Conservation (phyloP, 2,113 vertebrate species). For the Varanus komodoensis region DNA sequence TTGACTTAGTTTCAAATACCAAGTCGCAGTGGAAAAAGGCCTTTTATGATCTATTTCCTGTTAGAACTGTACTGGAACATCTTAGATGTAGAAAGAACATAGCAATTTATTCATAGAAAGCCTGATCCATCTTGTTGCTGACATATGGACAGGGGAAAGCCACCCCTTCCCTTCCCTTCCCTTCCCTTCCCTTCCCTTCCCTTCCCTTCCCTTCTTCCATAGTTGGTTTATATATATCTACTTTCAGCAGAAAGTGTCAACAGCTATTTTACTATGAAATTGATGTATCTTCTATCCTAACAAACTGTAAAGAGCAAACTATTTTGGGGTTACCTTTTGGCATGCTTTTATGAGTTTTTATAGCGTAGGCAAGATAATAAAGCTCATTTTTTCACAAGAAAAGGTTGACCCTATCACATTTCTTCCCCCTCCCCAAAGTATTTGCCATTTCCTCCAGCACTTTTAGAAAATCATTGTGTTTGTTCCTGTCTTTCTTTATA, state of each 20-base stretch:
- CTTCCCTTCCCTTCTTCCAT: too few species aligned
- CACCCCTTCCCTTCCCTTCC: neutral
- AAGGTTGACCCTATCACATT: slow-evolving; percentile 29
- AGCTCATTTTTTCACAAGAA: slow-evolving; percentile 31
- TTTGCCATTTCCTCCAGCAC: slow-evolving; percentile 54
- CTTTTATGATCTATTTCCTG: too few species aligned
- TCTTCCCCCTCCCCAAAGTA: slow-evolving; percentile 13
- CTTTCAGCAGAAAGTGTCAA: slow-evolving; percentile 11
- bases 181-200: neutral
- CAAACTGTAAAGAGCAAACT: neutral
- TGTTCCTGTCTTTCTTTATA: slow-evolving; percentile 54
- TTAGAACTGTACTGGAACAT: too few species aligned
- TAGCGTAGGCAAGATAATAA: neutral
- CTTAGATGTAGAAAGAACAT: too few species aligned
- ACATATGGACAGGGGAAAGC: too few species aligned
- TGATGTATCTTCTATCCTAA: neutral
- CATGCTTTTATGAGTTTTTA: neutral
- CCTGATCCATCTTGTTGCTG: too few species aligned
- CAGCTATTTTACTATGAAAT: neutral
- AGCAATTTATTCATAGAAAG: too few species aligned
- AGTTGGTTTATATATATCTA: neutral
- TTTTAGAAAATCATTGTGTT: slow-evolving; percentile 50
- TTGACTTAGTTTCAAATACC: too few species aligned
- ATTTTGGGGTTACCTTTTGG: neutral
- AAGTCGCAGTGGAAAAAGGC: too few species aligned